These are phyloP conservation scores for Linnaemya tessellans DNA, from an alignment of 2,888 invertebrate genomes.

Conservation along the genomic window DNA sequence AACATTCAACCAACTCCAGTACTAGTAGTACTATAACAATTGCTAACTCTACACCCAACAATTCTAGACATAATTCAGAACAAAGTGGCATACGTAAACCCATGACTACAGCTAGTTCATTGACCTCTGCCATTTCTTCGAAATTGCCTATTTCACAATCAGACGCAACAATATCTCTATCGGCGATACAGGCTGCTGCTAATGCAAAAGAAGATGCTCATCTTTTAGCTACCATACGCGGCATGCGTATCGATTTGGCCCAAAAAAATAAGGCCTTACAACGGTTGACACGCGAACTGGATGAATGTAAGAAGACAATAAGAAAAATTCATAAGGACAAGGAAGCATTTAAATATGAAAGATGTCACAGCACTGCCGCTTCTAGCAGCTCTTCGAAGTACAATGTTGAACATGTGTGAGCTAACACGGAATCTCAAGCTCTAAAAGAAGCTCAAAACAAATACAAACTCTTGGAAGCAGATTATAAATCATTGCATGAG, in stretches of 20 bases:
- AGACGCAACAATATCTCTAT: slow-evolving; percentile 83
- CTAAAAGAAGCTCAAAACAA: slow-evolving; percentile 85
- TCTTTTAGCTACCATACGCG: slow-evolving; percentile 90
- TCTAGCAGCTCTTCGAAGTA: slow-evolving; percentile 61
- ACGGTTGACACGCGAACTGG: slow-evolving; percentile 89
- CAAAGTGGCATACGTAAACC: slow-evolving; percentile 84
- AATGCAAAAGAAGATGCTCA: slow-evolving; percentile 88
- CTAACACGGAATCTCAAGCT: slow-evolving; percentile 81
- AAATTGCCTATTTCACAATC: slow-evolving; percentile 85
- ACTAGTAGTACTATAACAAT: slow-evolving; percentile 83
- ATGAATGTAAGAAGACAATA: slow-evolving; percentile 90
- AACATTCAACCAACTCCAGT: slow-evolving; percentile 81
- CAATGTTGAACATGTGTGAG: slow-evolving; percentile 77
- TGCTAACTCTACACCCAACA: slow-evolving; percentile 82
- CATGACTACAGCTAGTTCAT: slow-evolving; percentile 59
- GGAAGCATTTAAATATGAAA: slow-evolving; percentile 82
- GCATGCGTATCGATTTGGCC: slow-evolving; percentile 89
- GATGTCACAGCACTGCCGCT: slow-evolving; percentile 61
- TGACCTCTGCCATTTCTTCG: slow-evolving; percentile 71
- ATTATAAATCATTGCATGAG: slow-evolving; percentile 89
- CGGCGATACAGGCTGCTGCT: slow-evolving; percentile 82
- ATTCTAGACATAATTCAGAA: slow-evolving; percentile 82
- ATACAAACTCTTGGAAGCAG: slow-evolving; percentile 88
- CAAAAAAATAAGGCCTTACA: slow-evolving; percentile 89
- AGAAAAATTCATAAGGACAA: slow-evolving; percentile 90